A percentile compares a stretch with the other conserved stretches of the same genome.
Evolutionary conservation across 2,888 invertebrate species (phyloP).

Genomic region (Orchesellides sinensis): DNA sequence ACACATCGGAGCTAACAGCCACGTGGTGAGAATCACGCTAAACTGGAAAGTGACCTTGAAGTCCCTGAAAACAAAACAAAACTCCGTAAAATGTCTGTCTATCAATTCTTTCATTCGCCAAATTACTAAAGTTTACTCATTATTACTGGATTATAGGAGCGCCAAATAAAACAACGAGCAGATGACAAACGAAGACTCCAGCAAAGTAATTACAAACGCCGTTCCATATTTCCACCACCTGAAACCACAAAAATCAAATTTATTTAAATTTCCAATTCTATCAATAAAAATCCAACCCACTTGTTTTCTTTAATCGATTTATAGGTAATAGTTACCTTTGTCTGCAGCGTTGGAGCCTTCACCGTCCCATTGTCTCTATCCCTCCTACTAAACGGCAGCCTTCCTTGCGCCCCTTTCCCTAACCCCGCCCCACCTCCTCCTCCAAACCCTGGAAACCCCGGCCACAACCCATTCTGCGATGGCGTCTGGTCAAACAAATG

Average conservation of each 20-base stretch:
- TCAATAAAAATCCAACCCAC: not conserved
- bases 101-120: not conserved
- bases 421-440: slow-evolving; percentile 7
- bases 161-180: slow-evolving; percentile 71
- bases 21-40: slow-evolving; percentile 67
- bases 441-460: slow-evolving; percentile 11
- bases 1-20: slow-evolving; percentile 70
- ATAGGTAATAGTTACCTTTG: slow-evolving; percentile 25
- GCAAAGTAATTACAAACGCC: slow-evolving; percentile 62
- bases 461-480: slow-evolving; percentile 4
- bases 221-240: slow-evolving; percentile 62
- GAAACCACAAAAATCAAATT: slow-evolving; percentile 18
- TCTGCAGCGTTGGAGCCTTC: slow-evolving; percentile 26
- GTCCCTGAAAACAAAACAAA: slow-evolving; percentile 67
- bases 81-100: not conserved
- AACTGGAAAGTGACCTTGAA: slow-evolving; percentile 70
- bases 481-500: slow-evolving; percentile 55
- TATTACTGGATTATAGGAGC: slow-evolving; percentile 71
- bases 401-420: not conserved
- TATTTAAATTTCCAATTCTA: not conserved
- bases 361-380: slow-evolving; percentile 27
- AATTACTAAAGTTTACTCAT: no score
- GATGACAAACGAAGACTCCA: slow-evolving; percentile 63
- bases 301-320: not conserved
- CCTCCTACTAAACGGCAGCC: slow-evolving; percentile 63